A percentile compares a stretch with the other conserved stretches of the same genome.
These are phyloP conservation scores for Artemia sinica DNA, from an alignment of 2,888 invertebrate species.

Conservation along the genomic window DNA sequence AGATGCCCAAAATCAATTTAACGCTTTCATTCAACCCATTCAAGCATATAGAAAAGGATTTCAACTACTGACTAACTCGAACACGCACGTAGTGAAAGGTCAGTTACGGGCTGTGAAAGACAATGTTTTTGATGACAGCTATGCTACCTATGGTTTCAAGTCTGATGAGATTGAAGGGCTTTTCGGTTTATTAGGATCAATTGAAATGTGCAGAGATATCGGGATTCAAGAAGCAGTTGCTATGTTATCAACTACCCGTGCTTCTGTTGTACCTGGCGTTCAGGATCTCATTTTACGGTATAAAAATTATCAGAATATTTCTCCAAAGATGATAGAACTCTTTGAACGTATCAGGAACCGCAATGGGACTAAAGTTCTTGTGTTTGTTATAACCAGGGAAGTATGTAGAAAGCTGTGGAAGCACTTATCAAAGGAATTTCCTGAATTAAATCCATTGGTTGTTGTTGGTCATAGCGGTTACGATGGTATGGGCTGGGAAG, in stretches of 20 bases:
- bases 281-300: neutral
- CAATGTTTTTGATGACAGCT: neutral
- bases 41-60: too few species aligned
- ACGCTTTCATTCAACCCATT: too few species aligned
- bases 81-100: neutral
- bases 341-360: neutral
- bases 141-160: neutral
- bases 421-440: constrained; percentile 2
- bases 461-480: constrained; percentile 17
- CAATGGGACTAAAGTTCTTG: neutral
- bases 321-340: neutral
- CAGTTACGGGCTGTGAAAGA: constrained; percentile 14
- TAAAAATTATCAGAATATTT: neutral
- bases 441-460: constrained; percentile 1
- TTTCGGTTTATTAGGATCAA: neutral
- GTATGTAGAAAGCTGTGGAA: neutral
- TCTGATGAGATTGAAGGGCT: neutral
- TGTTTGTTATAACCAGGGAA: constrained; percentile 15
- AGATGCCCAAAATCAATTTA: too few species aligned
- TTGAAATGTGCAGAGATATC: constrained; percentile 14
- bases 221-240: constrained; percentile 15
- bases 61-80: neutral
- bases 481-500: constrained; percentile 17
- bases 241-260: neutral
- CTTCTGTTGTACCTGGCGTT: neutral